phyloP scores from a whole-genome alignment of 2,797 vertebrate genomes.

The Tragelaphus eurycerus region DNA sequence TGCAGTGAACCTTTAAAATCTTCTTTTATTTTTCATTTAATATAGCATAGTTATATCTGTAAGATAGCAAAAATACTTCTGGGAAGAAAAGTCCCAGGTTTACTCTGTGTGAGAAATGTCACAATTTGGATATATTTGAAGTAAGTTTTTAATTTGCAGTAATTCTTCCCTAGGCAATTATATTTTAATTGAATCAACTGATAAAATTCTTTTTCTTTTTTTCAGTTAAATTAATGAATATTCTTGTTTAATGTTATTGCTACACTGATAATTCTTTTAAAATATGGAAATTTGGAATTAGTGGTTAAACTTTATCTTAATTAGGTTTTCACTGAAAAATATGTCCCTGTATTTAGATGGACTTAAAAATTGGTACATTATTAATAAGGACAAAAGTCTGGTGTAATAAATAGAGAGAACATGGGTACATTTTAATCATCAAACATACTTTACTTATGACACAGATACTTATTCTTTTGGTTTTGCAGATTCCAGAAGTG shows the following conservation, averaged over 20 bases:
- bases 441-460: not conserved
- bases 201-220: not conserved
- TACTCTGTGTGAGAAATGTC: not conserved
- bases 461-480: not conserved
- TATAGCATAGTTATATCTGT: not conserved
- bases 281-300: not conserved
- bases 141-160: constrained; percentile 18
- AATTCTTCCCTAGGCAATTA: not conserved
- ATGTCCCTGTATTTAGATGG: not conserved
- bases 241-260: constrained; percentile 33
- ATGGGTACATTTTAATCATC: not conserved
- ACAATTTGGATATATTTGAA: constrained; percentile 28
- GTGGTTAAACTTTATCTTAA: not conserved
- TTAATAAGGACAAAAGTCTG: not conserved
- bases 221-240: constrained; percentile 1
- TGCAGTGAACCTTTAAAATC: not conserved
- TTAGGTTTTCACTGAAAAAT: not conserved
- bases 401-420: not conserved
- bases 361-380: not conserved
- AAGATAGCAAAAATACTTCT: constrained; percentile 21
- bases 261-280: not conserved
- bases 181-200: not conserved
- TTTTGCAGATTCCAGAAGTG: constrained; percentile 86
- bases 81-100: not conserved
- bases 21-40: not conserved